Evolutionary conservation across 2,797 vertebrate genomes (phyloP).

Genomic region (Percopsis omiscomaycus): DNA sequence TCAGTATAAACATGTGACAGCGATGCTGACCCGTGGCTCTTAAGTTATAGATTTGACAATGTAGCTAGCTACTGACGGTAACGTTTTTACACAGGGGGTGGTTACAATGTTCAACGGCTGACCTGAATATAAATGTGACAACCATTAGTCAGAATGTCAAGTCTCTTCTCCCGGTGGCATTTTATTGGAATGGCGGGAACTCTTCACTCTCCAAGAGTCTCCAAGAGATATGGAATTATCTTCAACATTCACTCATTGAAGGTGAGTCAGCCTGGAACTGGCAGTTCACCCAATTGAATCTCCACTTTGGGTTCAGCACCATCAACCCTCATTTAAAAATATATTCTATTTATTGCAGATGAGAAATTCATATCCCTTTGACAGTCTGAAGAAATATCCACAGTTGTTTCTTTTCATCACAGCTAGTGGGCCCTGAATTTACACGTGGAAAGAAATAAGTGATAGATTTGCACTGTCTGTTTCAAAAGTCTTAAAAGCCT

Average conservation of each 20-base stretch:
- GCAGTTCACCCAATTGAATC: slow-evolving; percentile 46
- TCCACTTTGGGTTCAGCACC: slow-evolving; percentile 48
- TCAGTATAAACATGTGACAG: slow-evolving; percentile 5
- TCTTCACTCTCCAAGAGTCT: slow-evolving; percentile 19
- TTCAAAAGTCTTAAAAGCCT: too few species aligned
- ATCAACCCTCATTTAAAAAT: slow-evolving; percentile 17
- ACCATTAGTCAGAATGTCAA: slow-evolving; percentile 21
- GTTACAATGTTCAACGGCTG: too few species aligned
- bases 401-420: too few species aligned
- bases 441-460: neutral
- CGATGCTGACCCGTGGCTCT: slow-evolving; percentile 6
- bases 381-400: slow-evolving; percentile 4
- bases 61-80: neutral
- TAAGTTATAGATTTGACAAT: slow-evolving; percentile 7
- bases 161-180: neutral
- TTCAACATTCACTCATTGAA: slow-evolving; percentile 38
- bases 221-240: slow-evolving; percentile 29
- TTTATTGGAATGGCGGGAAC: slow-evolving; percentile 1
- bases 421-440: neutral
- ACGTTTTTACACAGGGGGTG: slow-evolving; percentile 2
- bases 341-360: slow-evolving; percentile 46
- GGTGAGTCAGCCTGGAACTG: slow-evolving; percentile 43
- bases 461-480: neutral
- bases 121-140: slow-evolving; percentile 6
- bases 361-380: slow-evolving; percentile 35